Evolutionary conservation across 2,113 vertebrate genomes (phyloP).

Genomic region (Cisticola juncidis): DNA sequence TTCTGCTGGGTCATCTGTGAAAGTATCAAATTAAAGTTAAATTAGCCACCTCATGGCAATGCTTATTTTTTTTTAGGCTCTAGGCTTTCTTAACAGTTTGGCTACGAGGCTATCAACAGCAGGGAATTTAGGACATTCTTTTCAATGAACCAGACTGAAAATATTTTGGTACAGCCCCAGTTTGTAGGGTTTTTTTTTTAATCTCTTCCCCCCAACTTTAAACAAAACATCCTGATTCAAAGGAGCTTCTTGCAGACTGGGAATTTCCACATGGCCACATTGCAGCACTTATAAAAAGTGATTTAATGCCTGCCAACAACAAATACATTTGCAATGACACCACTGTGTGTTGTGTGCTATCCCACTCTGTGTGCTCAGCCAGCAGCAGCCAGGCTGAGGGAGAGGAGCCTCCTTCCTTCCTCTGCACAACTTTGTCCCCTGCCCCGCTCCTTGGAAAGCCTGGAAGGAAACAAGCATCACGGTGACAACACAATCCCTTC

Average conservation of each 20-base stretch:
- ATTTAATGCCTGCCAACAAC: slow-evolving; percentile 67
- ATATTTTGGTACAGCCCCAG: slow-evolving; percentile 52
- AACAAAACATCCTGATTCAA: slow-evolving; percentile 62
- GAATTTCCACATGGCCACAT: slow-evolving; percentile 65
- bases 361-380: not conserved
- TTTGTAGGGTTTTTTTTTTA: not conserved
- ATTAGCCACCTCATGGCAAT: slow-evolving; percentile 24
- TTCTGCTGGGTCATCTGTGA: slow-evolving; percentile 56
- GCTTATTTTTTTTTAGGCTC: not conserved
- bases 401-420: not conserved
- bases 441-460: not conserved
- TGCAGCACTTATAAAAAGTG: slow-evolving; percentile 65
- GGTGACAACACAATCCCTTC: slow-evolving; percentile 58
- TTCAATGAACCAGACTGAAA: slow-evolving; percentile 59
- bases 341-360: not conserved
- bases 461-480: slow-evolving; percentile 37
- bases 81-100: slow-evolving; percentile 22
- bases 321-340: slow-evolving; percentile 59
- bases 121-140: slow-evolving; percentile 42
- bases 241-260: slow-evolving; percentile 55
- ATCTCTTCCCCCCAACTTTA: not conserved
- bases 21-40: slow-evolving; percentile 39
- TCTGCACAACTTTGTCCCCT: slow-evolving; percentile 5
- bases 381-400: not conserved
- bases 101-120: not conserved